These are phyloP conservation scores for Polymixis lichenea DNA, from an alignment of 2,888 invertebrate genomes.

Conservation along the genomic window DNA sequence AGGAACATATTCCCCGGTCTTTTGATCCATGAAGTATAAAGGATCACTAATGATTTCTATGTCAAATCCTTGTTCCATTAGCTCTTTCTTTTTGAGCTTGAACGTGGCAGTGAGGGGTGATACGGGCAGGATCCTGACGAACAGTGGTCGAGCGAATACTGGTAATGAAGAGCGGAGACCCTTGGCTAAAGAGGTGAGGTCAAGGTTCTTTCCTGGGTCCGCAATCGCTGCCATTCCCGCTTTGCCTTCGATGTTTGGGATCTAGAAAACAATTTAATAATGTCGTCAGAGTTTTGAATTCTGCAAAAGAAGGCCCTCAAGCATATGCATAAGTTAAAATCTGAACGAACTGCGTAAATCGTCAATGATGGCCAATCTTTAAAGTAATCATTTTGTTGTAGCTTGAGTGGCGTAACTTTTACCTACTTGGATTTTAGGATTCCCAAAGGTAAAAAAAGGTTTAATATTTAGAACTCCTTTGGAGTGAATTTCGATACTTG, in stretches of 20 bases:
- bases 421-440: background rate
- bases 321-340: background rate
- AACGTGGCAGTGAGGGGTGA: constrained; percentile 96
- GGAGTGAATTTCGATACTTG: background rate
- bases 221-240: constrained; percentile 98
- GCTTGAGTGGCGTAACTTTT: background rate
- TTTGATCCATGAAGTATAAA: constrained; percentile 92
- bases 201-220: constrained; percentile 92
- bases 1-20: constrained; percentile 84
- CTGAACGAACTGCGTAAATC: background rate
- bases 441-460: background rate
- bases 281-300: background rate
- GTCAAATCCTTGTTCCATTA: constrained; percentile 95
- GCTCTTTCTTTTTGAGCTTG: constrained; percentile 97
- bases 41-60: constrained; percentile 91
- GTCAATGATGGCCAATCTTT: background rate
- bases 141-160: constrained; percentile 96
- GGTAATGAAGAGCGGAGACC: constrained; percentile 92
- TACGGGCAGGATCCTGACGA: constrained; percentile 94
- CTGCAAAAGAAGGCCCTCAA: background rate
- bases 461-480: background rate
- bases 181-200: constrained; percentile 88
- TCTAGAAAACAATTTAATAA: constrained; percentile 81
- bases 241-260: constrained; percentile 95
- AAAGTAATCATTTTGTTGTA: background rate